Base-by-base conservation (phyloP, 1,140 invertebrate species). In the Brachystomella parvula region DNA sequence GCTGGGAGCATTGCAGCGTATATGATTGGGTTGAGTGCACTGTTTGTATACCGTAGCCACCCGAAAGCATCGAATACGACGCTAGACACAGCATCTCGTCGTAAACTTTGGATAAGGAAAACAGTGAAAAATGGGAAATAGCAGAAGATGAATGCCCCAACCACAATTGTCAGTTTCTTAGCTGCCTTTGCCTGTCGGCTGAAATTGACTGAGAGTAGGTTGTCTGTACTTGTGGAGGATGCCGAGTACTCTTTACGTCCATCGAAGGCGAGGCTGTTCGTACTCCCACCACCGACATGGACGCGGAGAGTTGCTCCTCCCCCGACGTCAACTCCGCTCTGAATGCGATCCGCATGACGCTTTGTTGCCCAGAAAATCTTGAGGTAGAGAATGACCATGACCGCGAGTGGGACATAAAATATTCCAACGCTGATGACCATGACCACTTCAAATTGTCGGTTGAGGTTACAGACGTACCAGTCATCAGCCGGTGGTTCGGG, bases 111-210 rank as follows among this genome's bases (percentile, higher is more conserved):
- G 28, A 62, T 62, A 3, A 62, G 24, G 39, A 62, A 62, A 19
- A 62, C 30, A 6, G 60, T 62, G 33, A 62, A 62, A 47, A 62
- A 62, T 29, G 60, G 60, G 9, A 39, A 28, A 29, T 62, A 62
- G 32, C 26, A 62, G 12, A 62, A 6, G 3, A 62, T 21, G 24
- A 62, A 62, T 39, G 60, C 35, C 21, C 60, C 60, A 29, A 62
- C 60, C 3, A 62, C 60, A 2, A 62, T 21, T 3, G 35, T 32
- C 33, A 62, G 29, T 9, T 29, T 39, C 33, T 47, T 62, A 3
- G 60, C 60, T 26, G 39, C 24, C 15, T 32, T 35, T n/a, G 28
- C 60, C 28, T 62, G 60, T 44, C 60, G 9, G 3, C n/a, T 62
- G 15, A 28, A 31, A 19, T 39, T 62, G 12, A 29, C 44, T 44